Percentiles rank a stretch among this genome's conserved stretches.
Conservation (phyloP, 2,797 vertebrate species). For the Falco concolor region DNA sequence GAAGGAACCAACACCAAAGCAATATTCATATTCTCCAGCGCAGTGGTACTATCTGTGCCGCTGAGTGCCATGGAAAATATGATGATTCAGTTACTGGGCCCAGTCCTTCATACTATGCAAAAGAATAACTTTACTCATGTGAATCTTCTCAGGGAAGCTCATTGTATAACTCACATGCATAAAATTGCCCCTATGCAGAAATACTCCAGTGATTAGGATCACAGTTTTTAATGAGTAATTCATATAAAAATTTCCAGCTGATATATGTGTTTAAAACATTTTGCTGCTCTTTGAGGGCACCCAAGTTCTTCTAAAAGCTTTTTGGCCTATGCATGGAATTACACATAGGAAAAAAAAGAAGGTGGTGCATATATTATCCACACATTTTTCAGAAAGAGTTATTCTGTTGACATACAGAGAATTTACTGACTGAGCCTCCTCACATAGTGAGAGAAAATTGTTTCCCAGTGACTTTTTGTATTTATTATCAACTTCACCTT, state of each 20-base stretch:
- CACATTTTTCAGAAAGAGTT: not conserved
- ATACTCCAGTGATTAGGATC: accelerated
- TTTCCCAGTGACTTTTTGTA: not conserved
- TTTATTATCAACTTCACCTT: not conserved
- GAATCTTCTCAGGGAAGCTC: not conserved
- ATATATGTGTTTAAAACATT: not conserved
- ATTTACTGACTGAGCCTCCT: not conserved
- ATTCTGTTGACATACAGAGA: not conserved
- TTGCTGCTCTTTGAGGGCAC: not conserved
- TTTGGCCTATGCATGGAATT: not conserved
- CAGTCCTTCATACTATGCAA: not conserved
- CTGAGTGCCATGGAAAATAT: not conserved
- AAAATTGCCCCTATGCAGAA: not conserved
- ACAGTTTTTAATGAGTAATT: not conserved
- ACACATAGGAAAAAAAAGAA: not conserved
- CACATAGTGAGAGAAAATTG: not conserved
- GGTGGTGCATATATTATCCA: not conserved
- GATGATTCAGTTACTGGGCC: not conserved
- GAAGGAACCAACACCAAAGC: not conserved
- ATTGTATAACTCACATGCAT: not conserved
- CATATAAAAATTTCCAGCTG: not conserved
- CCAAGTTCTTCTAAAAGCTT: not conserved
- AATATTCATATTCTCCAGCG: not conserved
- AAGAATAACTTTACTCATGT: not conserved
- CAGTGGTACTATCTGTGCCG: not conserved